Conservation (phyloP, 2,797 vertebrate species). For the Knipowitschia caucasica region DNA sequence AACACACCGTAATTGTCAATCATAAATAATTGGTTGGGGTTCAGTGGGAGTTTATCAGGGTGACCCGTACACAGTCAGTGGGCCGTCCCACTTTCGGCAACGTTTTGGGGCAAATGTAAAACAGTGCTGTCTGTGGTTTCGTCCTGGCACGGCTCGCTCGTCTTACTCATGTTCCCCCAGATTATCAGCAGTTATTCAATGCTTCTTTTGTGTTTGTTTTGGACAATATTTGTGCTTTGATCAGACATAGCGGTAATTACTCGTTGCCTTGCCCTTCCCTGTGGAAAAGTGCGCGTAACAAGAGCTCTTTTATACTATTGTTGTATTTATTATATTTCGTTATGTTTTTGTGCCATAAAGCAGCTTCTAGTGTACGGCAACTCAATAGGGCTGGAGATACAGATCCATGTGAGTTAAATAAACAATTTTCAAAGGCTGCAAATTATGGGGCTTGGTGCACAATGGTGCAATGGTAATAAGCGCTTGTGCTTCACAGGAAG, state of each 20-base stretch:
- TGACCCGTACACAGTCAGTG: conserved; percentile 32
- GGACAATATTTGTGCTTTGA: conserved; percentile 78
- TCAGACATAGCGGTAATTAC: conserved; percentile 78
- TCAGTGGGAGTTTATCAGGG: conserved; percentile 54
- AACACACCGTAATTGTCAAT: conserved; percentile 32
- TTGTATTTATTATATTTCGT: conserved; percentile 58
- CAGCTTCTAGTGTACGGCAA: conserved; percentile 47
- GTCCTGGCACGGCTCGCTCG: conserved; percentile 60
- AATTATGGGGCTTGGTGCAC: no score
- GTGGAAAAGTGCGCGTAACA: conserved; percentile 71
- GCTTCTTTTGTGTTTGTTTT: conserved; percentile 73
- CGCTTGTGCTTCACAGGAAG: no score
- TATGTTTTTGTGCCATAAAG: conserved; percentile 59
- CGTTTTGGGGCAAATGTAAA: conserved; percentile 32
- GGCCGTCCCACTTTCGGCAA: conserved; percentile 52
- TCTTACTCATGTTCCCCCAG: conserved; percentile 63
- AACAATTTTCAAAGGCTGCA: no score
- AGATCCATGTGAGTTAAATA: no score
- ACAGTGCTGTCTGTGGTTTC: conserved; percentile 56
- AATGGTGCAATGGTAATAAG: no score
- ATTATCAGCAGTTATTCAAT: conserved; percentile 73
- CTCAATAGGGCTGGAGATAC: neutral
- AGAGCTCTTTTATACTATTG: conserved; percentile 54
- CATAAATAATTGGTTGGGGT: conserved; percentile 35
- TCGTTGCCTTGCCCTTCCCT: conserved; percentile 59